phyloP scores from a whole-genome alignment of 2,113 vertebrate genomes.

The Ameiurus melas region DNA sequence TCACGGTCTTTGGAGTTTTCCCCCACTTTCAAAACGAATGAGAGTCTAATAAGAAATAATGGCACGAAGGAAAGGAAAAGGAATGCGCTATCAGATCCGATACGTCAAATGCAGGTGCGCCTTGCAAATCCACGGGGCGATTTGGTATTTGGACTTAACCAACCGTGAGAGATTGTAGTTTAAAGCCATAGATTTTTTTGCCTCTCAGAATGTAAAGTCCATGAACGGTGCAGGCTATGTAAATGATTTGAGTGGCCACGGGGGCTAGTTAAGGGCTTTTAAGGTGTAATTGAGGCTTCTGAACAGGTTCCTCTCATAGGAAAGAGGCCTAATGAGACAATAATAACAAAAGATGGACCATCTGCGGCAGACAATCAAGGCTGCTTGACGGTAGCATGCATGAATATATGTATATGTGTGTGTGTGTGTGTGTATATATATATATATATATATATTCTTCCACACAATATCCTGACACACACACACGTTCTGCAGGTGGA shows the following conservation, averaged over 20 bases:
- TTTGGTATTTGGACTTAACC: constrained; percentile 49
- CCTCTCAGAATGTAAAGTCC: constrained; percentile 48
- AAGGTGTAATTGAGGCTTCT: constrained; percentile 47
- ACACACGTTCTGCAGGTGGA: constrained; percentile 35
- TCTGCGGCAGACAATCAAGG: constrained; percentile 48
- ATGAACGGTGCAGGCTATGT: constrained; percentile 49
- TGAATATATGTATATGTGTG: constrained; percentile 34
- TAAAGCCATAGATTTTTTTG: constrained; percentile 47
- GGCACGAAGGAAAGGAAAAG: constrained; percentile 46
- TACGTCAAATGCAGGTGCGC: constrained; percentile 50
- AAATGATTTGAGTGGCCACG: constrained; percentile 51
- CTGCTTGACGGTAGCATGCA: constrained; percentile 40
- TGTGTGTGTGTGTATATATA: neutral
- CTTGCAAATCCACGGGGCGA: constrained; percentile 13
- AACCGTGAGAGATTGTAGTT: constrained; percentile 50
- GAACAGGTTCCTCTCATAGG: constrained; percentile 45
- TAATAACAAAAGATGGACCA: constrained; percentile 52
- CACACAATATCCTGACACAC: too few species aligned
- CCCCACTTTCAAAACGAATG: constrained; percentile 60
- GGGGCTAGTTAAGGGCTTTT: constrained; percentile 48
- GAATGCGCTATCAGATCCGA: constrained; percentile 51
- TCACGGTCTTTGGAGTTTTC: constrained; percentile 57
- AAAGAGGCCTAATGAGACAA: constrained; percentile 47
- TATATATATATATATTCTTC: too few species aligned
- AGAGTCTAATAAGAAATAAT: constrained; percentile 63